Evolutionary conservation across 2,797 vertebrate genomes (phyloP), one percentile per base, ranked within the genome.

Genomic region (Geotrypetes seraphini): DNA sequence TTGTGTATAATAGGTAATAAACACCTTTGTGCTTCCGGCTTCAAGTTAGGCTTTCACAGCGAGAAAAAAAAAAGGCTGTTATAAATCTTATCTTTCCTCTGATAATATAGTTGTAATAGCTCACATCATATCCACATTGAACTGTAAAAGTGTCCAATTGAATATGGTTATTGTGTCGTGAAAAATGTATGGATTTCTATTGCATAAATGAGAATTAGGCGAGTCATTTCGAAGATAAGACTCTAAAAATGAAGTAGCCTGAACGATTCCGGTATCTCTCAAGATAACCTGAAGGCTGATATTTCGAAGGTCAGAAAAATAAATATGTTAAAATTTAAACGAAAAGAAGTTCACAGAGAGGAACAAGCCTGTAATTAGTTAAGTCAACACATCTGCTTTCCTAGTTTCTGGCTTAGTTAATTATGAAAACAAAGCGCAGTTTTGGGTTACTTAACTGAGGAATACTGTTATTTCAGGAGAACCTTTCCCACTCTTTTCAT

Each of bases 301-400:
- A n/a, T n/a, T n/a, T n/a, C n/a, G n/a, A n/a, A n/a, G n/a, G n/a
- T n/a, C n/a, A n/a, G n/a, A n/a, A n/a, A n/a, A n/a, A n/a, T n/a
- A n/a, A n/a, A n/a, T 25, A 18, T 31, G 43, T 36, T 23, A 28
- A 22, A 31, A 36, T 22, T 39, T 19, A 30, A 23, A 23, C 24
- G 16, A 25, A 19, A 21, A 33, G 58, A 60, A 55, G 54, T 57
- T 65, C 57, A 63, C 68, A 64, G 67, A 67, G 66, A 69, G 64
- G 69, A 66, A 63, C 64, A 67, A 68, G 69, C 70, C 50, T 78
- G 66, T 60, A 69, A 79, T 79, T 78, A 77, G 73, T 69, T 77
- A 73, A 73, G 63, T 71, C 77, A 78, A 81, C 76, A 78, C 71
- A 77, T 79, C 78, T 78, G 75, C 72, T 73, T 83, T 78, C 49